Conservation (phyloP, 2,113 vertebrate species). For the Coreoperca whiteheadi region DNA sequence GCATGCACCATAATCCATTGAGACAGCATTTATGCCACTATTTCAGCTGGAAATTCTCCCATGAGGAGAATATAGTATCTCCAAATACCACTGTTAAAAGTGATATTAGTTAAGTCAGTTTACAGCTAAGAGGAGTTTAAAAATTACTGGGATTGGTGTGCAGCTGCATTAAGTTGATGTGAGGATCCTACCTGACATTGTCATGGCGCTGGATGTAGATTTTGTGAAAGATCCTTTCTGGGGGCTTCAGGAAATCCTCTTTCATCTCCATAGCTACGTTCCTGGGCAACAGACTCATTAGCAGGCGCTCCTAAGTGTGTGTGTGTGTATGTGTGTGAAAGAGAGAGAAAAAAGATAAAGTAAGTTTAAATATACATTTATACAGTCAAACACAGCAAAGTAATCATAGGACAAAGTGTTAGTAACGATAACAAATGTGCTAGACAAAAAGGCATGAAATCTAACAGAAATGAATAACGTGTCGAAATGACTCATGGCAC, state of each 20-base stretch:
- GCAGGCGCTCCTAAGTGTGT: conserved; percentile 90
- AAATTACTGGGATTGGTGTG: not conserved
- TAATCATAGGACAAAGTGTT: conserved; percentile 57
- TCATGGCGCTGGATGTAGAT: conserved; percentile 99
- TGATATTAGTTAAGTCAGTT: conserved; percentile 14
- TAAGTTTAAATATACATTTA: conserved; percentile 55
- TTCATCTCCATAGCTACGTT: conserved; percentile 99
- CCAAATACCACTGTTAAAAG: conserved; percentile 26
- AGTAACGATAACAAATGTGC: conserved; percentile 46
- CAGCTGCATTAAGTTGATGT: not conserved
- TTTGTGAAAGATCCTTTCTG: conserved; percentile 99
- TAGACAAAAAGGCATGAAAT: conserved; percentile 63
- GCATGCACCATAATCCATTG: conserved; percentile 5
- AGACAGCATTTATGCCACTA: conserved; percentile 38
- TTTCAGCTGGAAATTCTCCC: conserved; percentile 14
- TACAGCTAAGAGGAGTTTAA: conserved; percentile 7
- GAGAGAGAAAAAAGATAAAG: conserved; percentile 52
- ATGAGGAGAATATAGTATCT: conserved; percentile 11
- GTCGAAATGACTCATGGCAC: conserved; percentile 53
- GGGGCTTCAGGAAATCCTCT: conserved; percentile 98
- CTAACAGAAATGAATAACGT: conserved; percentile 60
- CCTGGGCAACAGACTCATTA: conserved; percentile 98
- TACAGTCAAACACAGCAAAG: conserved; percentile 50
- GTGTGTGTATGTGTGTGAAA: conserved; percentile 27
- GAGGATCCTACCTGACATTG: conserved; percentile 93